These are phyloP conservation scores for Phenganax marumi DNA, from an alignment of 92 coral and sea anemone species.

Conservation along the genomic window DNA sequence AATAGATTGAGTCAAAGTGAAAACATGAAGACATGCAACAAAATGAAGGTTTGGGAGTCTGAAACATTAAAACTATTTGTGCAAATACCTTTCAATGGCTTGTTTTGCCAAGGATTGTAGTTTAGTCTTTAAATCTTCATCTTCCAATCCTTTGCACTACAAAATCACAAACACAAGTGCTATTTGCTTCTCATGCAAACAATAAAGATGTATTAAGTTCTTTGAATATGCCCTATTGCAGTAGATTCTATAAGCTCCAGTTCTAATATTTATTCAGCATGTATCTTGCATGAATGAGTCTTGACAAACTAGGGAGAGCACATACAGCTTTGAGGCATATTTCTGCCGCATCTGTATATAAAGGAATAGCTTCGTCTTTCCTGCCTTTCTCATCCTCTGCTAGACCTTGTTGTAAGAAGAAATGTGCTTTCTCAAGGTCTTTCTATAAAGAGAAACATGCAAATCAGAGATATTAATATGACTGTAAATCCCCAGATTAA, in stretches of 20 bases:
- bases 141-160: constrained; percentile 71
- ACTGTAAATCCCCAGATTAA: background rate
- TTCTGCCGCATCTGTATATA: constrained; percentile 89
- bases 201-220: no score
- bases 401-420: constrained; percentile 82
- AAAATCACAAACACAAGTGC: background rate
- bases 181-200: no score
- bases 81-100: constrained; percentile 83
- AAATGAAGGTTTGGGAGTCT: no score
- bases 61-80: no score
- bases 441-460: constrained; percentile 49
- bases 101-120: constrained; percentile 75
- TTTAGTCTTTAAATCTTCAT: constrained; percentile 68
- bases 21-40: background rate
- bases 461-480: background rate
- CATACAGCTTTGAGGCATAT: constrained; percentile 84
- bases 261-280: no score
- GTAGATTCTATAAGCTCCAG: no score
- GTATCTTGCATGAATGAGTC: background rate
- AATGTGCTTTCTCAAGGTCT: constrained; percentile 82
- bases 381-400: constrained; percentile 83
- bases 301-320: background rate
- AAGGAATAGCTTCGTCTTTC: constrained; percentile 71
- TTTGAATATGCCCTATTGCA: no score
- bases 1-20: background rate